Conservation (phyloP, 2,888 invertebrate genomes). For the Drosophila prolongata region DNA sequence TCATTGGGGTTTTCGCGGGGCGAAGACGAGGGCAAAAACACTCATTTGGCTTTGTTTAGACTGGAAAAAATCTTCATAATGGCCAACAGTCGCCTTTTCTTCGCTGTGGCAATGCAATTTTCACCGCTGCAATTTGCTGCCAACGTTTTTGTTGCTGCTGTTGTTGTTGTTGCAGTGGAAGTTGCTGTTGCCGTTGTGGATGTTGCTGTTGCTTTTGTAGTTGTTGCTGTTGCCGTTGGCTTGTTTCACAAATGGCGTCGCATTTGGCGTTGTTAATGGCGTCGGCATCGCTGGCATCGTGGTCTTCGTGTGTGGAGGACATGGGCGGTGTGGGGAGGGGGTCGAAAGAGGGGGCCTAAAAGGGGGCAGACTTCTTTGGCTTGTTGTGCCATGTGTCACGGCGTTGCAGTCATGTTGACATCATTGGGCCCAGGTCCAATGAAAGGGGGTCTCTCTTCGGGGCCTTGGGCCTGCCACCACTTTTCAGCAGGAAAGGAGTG, state of each 20-base stretch:
- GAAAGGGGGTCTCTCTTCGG: slow-evolving; percentile 40
- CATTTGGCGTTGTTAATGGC: slow-evolving; percentile 79
- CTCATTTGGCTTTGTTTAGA: slow-evolving; percentile 79
- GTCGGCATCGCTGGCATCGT: slow-evolving; percentile 56
- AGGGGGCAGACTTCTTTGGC: slow-evolving; percentile 75
- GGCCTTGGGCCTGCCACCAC: slow-evolving; percentile 59
- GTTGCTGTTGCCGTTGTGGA: slow-evolving; percentile 13
- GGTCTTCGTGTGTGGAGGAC: slow-evolving; percentile 1
- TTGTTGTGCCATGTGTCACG: slow-evolving; percentile 80
- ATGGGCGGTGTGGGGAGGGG: slow-evolving; percentile 1
- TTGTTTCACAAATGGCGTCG: slow-evolving; percentile 80
- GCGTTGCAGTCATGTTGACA: slow-evolving; percentile 79
- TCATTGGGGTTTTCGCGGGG: slow-evolving; percentile 5
- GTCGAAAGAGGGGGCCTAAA: slow-evolving; percentile 12
- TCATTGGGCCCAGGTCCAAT: slow-evolving; percentile 59
- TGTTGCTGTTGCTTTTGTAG: slow-evolving; percentile 46
- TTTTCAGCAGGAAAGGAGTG: slow-evolving; percentile 56
- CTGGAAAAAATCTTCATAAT: slow-evolving; percentile 79
- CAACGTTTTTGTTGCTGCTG: slow-evolving; percentile 42
- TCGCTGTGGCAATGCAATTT: slow-evolving; percentile 67
- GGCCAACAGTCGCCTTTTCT: slow-evolving; percentile 65
- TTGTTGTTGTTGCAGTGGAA: slow-evolving; percentile 14
- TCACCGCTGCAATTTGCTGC: slow-evolving; percentile 68
- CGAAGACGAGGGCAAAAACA: slow-evolving; percentile 53
- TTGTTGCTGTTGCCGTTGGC: slow-evolving; percentile 55